These are phyloP conservation scores for Agrotis puta DNA, from an alignment of 2,888 invertebrate genomes.

Conservation along the genomic window DNA sequence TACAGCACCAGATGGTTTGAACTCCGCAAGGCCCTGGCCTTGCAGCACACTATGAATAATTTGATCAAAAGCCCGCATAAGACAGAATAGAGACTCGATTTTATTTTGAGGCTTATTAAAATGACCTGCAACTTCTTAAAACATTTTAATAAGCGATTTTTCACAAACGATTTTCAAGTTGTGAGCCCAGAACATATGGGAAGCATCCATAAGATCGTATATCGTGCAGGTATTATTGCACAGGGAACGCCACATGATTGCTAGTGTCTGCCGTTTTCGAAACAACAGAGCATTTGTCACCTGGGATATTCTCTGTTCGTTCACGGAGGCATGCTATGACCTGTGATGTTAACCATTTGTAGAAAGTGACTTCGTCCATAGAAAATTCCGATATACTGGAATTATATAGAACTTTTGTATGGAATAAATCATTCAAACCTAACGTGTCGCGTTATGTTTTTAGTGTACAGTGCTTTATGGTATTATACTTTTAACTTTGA, in stretches of 20 bases:
- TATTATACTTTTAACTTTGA: conserved; percentile 11
- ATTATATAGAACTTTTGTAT: not conserved
- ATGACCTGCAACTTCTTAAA: not conserved
- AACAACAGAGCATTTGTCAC: conserved; percentile 3
- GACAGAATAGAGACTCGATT: not conserved
- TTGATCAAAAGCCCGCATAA: not conserved
- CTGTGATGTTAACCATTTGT: conserved; percentile 3
- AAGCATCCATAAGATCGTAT: not conserved
- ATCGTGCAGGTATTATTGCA: not conserved
- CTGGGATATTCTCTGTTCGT: not conserved
- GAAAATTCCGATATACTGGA: not conserved
- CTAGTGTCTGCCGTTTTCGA: not conserved
- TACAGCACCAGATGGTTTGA: not conserved
- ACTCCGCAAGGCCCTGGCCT: not conserved
- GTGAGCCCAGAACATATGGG: not conserved
- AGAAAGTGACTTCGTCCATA: conserved; percentile 10
- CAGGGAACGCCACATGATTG: not conserved
- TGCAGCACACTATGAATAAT: not conserved
- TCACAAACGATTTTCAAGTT: no score
- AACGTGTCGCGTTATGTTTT: conserved; percentile 31
- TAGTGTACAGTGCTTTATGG: conserved; percentile 40
- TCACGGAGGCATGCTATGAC: not conserved
- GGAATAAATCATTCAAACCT: conserved; percentile 28
- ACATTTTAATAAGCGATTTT: not conserved
- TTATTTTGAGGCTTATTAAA: conserved; percentile 1